These are phyloP conservation scores for Hedya salicella DNA, from an alignment of 2,888 invertebrate genomes.

Conservation along the genomic window DNA sequence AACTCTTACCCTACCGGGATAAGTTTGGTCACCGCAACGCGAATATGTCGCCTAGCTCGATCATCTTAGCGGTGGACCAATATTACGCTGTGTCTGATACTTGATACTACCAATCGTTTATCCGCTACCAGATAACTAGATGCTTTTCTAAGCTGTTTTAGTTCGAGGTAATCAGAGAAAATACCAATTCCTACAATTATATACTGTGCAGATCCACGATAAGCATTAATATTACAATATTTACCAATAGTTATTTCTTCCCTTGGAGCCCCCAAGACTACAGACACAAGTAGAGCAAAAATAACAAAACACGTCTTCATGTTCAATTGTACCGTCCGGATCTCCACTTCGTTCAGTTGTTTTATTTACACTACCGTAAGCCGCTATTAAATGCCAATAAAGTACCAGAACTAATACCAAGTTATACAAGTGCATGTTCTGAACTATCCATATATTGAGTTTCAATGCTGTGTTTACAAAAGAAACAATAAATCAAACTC, in stretches of 20 bases:
- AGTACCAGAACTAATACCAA: background rate
- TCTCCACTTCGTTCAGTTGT: background rate
- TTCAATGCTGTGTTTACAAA: background rate
- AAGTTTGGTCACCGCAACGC: no score
- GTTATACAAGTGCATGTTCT: background rate
- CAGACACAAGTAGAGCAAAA: slow-evolving; percentile 1
- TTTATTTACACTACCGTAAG: background rate
- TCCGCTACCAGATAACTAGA: no score
- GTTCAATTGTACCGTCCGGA: background rate
- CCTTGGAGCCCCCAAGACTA: background rate
- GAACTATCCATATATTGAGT: background rate
- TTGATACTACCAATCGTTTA: no score
- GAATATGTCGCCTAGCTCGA: no score
- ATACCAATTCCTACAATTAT: no score
- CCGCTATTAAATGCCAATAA: background rate
- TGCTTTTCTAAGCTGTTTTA: no score
- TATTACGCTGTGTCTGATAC: no score
- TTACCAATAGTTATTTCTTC: background rate
- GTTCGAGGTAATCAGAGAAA: no score
- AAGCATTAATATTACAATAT: background rate
- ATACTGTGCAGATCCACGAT: no score
- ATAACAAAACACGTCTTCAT: slow-evolving; percentile 4
- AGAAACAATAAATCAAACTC: background rate
- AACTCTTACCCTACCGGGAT: no score
- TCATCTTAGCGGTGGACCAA: no score